Conservation (phyloP, 2,797 vertebrate genomes). For the Mus spretus region DNA sequence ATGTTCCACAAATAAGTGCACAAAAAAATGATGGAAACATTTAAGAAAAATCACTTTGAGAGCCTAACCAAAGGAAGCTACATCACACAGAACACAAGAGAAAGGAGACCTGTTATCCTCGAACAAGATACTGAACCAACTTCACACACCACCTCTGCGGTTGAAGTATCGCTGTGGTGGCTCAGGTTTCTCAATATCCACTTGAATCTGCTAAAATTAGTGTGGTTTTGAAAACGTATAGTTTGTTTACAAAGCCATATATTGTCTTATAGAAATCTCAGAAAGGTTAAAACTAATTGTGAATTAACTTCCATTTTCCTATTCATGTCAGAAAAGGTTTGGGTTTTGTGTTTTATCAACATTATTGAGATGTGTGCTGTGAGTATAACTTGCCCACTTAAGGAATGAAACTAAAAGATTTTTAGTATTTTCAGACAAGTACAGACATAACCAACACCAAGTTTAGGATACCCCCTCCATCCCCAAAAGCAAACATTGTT, state of each 20-base stretch:
- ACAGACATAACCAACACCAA: background rate
- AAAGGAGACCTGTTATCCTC: background rate
- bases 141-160: background rate
- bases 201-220: background rate
- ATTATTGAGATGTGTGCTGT: background rate
- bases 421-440: background rate
- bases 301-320: background rate
- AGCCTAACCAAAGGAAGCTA: background rate
- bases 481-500: background rate
- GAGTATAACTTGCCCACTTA: background rate
- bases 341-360: background rate
- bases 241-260: background rate
- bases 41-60: background rate
- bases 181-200: background rate
- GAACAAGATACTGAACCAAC: background rate
- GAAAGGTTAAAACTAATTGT: background rate
- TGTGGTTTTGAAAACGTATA: background rate
- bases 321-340: background rate
- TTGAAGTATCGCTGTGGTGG: background rate
- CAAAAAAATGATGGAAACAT: background rate
- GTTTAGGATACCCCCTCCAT: background rate
- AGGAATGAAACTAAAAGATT: background rate
- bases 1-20: background rate
- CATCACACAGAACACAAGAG: background rate
- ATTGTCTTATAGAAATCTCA: constrained; percentile 25